Percentiles rank a stretch among this genome's conserved stretches.
Evolutionary conservation across 2,797 vertebrate species (phyloP).

Genomic region (Enteromius mattozi): DNA sequence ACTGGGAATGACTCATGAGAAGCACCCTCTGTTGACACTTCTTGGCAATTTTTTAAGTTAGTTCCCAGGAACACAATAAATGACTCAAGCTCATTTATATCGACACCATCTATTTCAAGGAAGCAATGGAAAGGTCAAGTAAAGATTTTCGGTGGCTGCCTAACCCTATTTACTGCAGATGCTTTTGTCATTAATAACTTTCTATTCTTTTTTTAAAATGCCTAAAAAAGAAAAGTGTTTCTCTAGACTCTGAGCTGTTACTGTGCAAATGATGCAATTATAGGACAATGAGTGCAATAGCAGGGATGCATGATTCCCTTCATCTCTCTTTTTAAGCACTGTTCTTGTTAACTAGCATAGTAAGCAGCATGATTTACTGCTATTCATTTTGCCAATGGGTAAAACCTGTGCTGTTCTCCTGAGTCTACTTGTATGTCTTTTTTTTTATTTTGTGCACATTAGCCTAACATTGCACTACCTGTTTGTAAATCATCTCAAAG

Average conservation of each 20-base stretch:
- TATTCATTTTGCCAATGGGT: neutral
- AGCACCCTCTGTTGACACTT: conserved; percentile 1
- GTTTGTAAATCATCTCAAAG: neutral
- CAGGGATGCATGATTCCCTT: neutral
- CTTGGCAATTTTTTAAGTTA: neutral
- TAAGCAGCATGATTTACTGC: neutral
- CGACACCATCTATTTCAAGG: neutral
- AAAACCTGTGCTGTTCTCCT: neutral
- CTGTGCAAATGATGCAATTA: conserved; percentile 1
- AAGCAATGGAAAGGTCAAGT: neutral
- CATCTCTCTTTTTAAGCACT: neutral
- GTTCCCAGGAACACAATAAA: neutral
- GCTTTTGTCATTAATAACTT: neutral
- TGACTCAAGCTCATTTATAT: neutral
- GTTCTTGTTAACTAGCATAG: neutral
- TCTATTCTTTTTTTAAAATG: neutral
- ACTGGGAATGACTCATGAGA: neutral
- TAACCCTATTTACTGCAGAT: neutral
- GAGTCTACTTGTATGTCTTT: neutral
- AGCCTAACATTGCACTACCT: neutral
- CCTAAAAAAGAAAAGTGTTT: neutral
- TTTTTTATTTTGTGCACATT: neutral
- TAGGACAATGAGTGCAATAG: neutral
- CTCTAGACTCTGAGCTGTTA: neutral
- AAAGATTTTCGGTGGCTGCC: neutral